These are phyloP conservation scores for Illadopsis cleaveri DNA, from an alignment of 2,113 vertebrate species.

Conservation along the genomic window DNA sequence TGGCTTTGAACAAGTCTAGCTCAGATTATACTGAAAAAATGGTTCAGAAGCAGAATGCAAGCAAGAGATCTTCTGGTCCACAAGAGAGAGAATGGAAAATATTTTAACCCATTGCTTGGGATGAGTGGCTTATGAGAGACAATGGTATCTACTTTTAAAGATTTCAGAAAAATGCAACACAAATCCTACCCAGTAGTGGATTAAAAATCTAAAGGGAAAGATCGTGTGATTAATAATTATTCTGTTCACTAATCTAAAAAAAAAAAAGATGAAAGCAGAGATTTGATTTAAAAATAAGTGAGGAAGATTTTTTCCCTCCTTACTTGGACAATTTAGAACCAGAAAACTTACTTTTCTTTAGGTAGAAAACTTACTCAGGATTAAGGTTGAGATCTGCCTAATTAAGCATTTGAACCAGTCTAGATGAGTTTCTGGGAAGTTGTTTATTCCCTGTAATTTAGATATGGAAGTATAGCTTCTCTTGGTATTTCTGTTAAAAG, in stretches of 20 bases:
- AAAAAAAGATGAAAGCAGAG: neutral
- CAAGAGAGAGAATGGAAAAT: neutral
- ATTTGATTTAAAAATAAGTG: neutral
- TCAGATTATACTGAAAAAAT: neutral
- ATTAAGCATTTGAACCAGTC: neutral
- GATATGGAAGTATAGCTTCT: neutral
- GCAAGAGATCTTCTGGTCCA: neutral
- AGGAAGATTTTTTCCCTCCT: neutral
- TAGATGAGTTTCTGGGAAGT: neutral
- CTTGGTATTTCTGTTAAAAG: neutral
- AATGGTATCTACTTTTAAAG: neutral
- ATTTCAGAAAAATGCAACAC: neutral
- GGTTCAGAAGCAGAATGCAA: neutral
- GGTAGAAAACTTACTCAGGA: neutral
- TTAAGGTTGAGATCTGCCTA: neutral
- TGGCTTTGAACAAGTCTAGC: neutral
- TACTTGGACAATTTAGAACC: neutral
- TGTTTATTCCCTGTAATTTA: neutral
- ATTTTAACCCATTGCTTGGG: neutral
- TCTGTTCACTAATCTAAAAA: neutral
- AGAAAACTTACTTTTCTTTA: neutral
- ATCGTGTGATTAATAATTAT: neutral
- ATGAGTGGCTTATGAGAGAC: neutral
- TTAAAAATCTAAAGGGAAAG: neutral
- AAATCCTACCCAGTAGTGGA: neutral